A percentile compares a stretch with the other conserved stretches of the same genome.
phyloP scores from a whole-genome alignment of 1,140 invertebrate genomes.

The Zeugodacus cucurbitae region DNA sequence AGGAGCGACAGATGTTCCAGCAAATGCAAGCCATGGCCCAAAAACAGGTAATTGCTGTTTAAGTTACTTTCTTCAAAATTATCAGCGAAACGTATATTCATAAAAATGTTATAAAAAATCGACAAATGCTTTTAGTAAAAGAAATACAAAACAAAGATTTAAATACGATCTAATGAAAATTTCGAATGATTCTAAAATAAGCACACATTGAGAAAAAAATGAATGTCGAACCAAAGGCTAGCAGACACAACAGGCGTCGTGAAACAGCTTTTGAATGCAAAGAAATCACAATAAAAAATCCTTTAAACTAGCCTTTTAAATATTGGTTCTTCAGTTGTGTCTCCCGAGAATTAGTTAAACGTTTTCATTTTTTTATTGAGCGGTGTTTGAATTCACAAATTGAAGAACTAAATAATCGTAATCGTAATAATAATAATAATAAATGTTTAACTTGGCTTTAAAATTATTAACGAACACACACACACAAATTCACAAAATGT shows the following conservation, averaged over 20 bases:
- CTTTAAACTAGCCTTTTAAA: no score
- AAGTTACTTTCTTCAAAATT: not conserved
- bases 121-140: not conserved
- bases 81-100: slow-evolving; percentile 1
- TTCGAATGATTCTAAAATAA: not conserved
- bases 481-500: slow-evolving; percentile 3
- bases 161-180: not conserved
- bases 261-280: no score
- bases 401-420: not conserved
- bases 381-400: not conserved
- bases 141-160: not conserved
- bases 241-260: no score
- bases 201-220: not conserved
- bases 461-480: slow-evolving; percentile 13
- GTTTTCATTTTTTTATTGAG: not conserved
- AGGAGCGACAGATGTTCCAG: slow-evolving; percentile 94
- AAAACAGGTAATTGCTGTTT: slow-evolving; percentile 85
- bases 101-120: slow-evolving; percentile 20
- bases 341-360: not conserved
- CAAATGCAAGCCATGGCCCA: slow-evolving; percentile 95
- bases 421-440: no score
- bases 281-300: no score
- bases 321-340: not conserved
- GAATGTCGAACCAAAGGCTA: not conserved
- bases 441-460: slow-evolving; percentile 31